These are phyloP conservation scores for Dermatemys mawii DNA, from an alignment of 2,113 vertebrate species.

Conservation along the genomic window DNA sequence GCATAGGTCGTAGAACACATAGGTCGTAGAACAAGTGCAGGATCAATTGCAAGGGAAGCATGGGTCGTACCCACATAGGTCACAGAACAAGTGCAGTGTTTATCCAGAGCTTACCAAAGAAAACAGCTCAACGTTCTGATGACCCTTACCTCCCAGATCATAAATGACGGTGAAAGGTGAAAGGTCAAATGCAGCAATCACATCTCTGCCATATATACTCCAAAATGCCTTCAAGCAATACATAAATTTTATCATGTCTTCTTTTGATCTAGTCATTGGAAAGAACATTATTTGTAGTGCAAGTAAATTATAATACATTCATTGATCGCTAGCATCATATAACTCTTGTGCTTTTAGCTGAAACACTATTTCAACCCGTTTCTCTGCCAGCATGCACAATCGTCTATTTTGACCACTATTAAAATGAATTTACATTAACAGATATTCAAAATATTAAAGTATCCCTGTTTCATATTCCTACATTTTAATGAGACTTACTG, in stretches of 20 bases:
- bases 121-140: not conserved
- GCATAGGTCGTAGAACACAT: no score
- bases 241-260: constrained; percentile 87
- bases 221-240: constrained; percentile 88
- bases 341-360: not conserved
- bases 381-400: not conserved
- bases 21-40: no score
- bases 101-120: not conserved
- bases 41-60: no score
- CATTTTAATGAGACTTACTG: not conserved
- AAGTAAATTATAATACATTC: not conserved
- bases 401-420: not conserved
- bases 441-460: not conserved
- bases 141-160: constrained; percentile 88
- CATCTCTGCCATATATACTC: constrained; percentile 85
- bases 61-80: no score
- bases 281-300: not conserved
- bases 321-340: not conserved
- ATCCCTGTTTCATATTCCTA: not conserved
- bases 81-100: rapidly evolving
- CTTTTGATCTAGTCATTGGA: constrained; percentile 80
- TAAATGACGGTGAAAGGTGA: constrained; percentile 82
- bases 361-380: not conserved
- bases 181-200: constrained; percentile 88
- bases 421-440: not conserved